A percentile compares a stretch with the other conserved stretches of the same genome.
These are phyloP conservation scores for Hypselothyrea guttata DNA, from an alignment of 2,888 invertebrate genomes.

Conservation along the genomic window DNA sequence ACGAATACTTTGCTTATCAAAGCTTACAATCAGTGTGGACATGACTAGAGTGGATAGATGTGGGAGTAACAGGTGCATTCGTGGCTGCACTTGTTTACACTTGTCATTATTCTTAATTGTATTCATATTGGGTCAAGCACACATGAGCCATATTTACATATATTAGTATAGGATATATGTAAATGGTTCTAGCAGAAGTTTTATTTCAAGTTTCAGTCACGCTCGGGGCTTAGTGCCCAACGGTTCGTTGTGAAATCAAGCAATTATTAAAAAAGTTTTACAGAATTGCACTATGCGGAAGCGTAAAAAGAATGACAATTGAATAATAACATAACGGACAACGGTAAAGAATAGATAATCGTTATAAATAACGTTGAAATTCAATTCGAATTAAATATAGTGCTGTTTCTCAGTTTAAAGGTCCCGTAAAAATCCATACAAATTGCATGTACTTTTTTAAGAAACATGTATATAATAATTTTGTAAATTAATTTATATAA, in stretches of 20 bases:
- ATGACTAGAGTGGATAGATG: no score
- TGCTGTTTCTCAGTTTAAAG: no score
- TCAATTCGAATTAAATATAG: no score
- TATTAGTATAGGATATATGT: slow-evolving; percentile 11
- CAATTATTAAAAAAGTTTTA: not conserved
- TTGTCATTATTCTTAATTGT: slow-evolving; percentile 76
- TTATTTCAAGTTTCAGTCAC: slow-evolving; percentile 49
- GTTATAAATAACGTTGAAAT: no score
- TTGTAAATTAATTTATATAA: no score
- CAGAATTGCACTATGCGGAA: slow-evolving; percentile 54
- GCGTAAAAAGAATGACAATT: slow-evolving; percentile 44
- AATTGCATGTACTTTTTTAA: no score
- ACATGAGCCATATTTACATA: slow-evolving; percentile 59
- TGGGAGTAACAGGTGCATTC: not conserved
- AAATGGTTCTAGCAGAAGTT: slow-evolving; percentile 1
- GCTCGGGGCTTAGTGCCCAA: slow-evolving; percentile 30
- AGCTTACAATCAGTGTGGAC: slow-evolving; percentile 52
- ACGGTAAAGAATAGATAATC: no score
- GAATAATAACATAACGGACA: slow-evolving; percentile 12
- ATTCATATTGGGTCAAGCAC: slow-evolving; percentile 59
- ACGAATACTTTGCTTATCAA: slow-evolving; percentile 42
- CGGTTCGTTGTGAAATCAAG: slow-evolving; percentile 36
- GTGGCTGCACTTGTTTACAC: slow-evolving; percentile 62
- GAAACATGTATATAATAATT: no score
- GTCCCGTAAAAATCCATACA: no score